phyloP scores from a whole-genome alignment of 2,888 invertebrate genomes.

The Cistogaster globosa region DNA sequence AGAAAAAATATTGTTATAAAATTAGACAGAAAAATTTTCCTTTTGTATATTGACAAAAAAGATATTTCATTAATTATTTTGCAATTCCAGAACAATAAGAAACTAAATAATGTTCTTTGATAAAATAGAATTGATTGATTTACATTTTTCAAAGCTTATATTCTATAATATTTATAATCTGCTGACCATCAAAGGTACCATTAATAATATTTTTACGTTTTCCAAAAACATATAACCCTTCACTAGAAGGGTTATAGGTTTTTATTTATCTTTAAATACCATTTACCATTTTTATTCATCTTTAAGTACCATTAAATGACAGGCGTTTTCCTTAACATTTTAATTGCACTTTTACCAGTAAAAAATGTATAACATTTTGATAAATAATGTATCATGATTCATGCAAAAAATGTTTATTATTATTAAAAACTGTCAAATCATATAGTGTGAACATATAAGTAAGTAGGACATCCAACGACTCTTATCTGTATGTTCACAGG shows the following conservation, averaged over 20 bases:
- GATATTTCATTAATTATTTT: too few species aligned
- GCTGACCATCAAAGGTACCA: not conserved
- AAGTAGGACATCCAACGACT: not conserved
- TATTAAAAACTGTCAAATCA: slow-evolving; percentile 31
- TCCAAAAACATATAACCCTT: not conserved
- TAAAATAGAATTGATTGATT: too few species aligned
- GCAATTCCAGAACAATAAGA: too few species aligned
- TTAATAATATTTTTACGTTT: not conserved
- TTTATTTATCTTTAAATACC: too few species aligned
- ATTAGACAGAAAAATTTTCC: too few species aligned
- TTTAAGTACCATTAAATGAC: not conserved
- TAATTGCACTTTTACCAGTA: not conserved
- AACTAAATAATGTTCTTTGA: too few species aligned
- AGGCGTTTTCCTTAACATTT: not conserved
- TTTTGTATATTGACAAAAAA: too few species aligned
- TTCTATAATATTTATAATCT: too few species aligned
- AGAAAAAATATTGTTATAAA: too few species aligned
- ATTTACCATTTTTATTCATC: not conserved
- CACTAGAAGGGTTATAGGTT: too few species aligned
- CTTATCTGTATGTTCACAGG: slow-evolving; percentile 48
- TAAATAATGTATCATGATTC: not conserved
- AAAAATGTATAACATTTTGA: not conserved
- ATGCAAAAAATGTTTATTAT: slow-evolving; percentile 4
- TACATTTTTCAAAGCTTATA: too few species aligned
- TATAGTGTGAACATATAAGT: not conserved